Conservation (phyloP, 1,140 invertebrate species). For the Dendrolimus kikuchii region DNA sequence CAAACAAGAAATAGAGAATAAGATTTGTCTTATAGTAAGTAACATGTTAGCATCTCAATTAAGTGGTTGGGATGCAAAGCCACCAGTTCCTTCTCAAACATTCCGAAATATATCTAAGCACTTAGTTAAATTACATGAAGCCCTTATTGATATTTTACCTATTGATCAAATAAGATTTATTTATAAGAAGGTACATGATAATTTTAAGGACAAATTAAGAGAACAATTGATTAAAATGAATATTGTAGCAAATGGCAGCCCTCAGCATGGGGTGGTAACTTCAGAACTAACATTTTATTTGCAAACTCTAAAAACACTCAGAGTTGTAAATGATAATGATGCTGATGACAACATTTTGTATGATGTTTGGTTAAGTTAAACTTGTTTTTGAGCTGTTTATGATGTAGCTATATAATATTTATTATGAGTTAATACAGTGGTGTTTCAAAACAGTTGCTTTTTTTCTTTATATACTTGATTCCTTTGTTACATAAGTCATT, state of each 20-base stretch:
- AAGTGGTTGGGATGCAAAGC: conserved; percentile 91
- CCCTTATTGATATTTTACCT: conserved; percentile 86
- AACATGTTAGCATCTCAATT: conserved; percentile 85
- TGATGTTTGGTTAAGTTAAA: conserved; percentile 84
- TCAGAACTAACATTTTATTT: conserved; percentile 97
- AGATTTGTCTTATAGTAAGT: conserved; percentile 92
- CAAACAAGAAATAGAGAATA: conserved; percentile 91
- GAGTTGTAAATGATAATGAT: conserved; percentile 83
- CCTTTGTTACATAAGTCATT: too few species aligned
- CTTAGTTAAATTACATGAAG: conserved; percentile 93
- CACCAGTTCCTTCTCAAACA: conserved; percentile 93
- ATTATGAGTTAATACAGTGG: too few species aligned
- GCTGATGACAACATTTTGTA: conserved; percentile 82
- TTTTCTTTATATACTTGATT: too few species aligned
- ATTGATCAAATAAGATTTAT: conserved; percentile 79
- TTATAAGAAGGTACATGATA: conserved; percentile 88
- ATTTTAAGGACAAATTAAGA: conserved; percentile 89
- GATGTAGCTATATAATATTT: too few species aligned
- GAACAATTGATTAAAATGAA: conserved; percentile 90
- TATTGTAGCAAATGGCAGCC: conserved; percentile 95
- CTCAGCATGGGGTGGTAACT: conserved; percentile 95
- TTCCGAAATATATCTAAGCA: conserved; percentile 95
- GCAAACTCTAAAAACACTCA: conserved; percentile 90
- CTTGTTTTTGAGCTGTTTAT: conserved; percentile 2
- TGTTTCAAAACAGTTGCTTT: too few species aligned